Base-by-base conservation (phyloP, 2,888 invertebrate species). In the Lycocerus yunnanus region DNA sequence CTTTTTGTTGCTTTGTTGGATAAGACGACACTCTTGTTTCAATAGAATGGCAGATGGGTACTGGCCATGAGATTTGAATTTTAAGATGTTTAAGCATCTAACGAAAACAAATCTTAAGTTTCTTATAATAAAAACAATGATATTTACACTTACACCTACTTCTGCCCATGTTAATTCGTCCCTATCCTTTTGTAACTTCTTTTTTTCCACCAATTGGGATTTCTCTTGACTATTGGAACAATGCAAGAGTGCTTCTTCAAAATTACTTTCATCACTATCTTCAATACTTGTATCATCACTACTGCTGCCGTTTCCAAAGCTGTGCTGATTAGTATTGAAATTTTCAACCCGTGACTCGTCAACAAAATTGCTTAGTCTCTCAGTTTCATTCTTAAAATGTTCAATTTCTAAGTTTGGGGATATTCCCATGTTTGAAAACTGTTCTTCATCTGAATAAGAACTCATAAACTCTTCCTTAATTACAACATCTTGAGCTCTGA, bases 21-120 rank as follows among this genome's bases (percentile, higher is more conserved):
- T 16, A 18, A 16, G 70, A 43, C 9, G 58, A 63, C 15, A 70
- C 63, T 13, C 70, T 65, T 3, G 70, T 70, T 65, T 70, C 70
- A 11, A 70, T 70, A 6, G 9, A 6, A 8, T 70, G 70, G 11
- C 16, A 20, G 11, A 3, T 13, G 8, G 70, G 63, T n/a, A 70
- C 61, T 4, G 24, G 6, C 61, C 61, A 70, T 6, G 70, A 43
- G n/a, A 43, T 43, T 43, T 43, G n/a, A n/a, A 43, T n/a, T 43
- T 43, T 43, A 43, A 43, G 43, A 8, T 43, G 5, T 43, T 43
- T 43, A 43, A 43, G 43, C n/a, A 43, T 8, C 43, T 43, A 6
- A 13, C 13, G 13, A 27, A 27, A 43, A 43, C n/a, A 6, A 43
- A 43, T 11, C 1, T 13, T 43, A n/a, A 43, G 2, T n/a, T 43